Conservation (phyloP, 2,888 invertebrate genomes). For the Nephrocerus scutellatus region DNA sequence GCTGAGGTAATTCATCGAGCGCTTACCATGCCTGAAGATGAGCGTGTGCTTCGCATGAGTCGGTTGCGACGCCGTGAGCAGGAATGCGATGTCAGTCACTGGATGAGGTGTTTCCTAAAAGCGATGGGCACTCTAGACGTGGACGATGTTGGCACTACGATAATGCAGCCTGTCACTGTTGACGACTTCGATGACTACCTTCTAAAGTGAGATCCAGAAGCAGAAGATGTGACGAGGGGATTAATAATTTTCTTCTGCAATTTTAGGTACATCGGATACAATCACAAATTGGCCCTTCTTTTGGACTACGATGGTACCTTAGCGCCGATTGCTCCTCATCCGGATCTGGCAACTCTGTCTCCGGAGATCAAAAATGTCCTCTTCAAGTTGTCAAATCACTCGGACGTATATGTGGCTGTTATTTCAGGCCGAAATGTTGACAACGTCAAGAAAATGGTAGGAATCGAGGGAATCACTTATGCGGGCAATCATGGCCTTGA, state of each 20-base stretch:
- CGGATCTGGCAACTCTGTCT: slow-evolving; percentile 79
- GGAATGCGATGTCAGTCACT: slow-evolving; percentile 76
- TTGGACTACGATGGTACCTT: slow-evolving; percentile 85
- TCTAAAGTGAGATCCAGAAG: slow-evolving; percentile 63
- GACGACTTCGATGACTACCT: slow-evolving; percentile 87
- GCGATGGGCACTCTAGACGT: slow-evolving; percentile 80
- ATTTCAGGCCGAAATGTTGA: slow-evolving; percentile 81
- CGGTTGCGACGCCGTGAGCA: slow-evolving; percentile 73
- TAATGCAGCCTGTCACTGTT: slow-evolving; percentile 83
- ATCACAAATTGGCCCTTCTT: slow-evolving; percentile 74
- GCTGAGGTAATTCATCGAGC: slow-evolving; percentile 83
- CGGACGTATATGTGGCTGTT: slow-evolving; percentile 81
- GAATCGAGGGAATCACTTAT: slow-evolving; percentile 83
- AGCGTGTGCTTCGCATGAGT: slow-evolving; percentile 78
- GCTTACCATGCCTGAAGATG: slow-evolving; percentile 84
- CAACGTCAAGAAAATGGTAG: slow-evolving; percentile 85
- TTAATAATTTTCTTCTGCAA: neutral
- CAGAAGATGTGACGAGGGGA: neutral
- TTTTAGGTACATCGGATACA: slow-evolving; percentile 72
- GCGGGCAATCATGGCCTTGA: slow-evolving; percentile 86
- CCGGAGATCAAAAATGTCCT: slow-evolving; percentile 77
- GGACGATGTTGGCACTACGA: slow-evolving; percentile 75
- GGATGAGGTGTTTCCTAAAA: slow-evolving; percentile 82
- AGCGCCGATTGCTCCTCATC: slow-evolving; percentile 83
- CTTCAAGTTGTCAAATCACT: slow-evolving; percentile 72